Evolutionary conservation across 2,113 vertebrate genomes (phyloP), one percentile per base, ranked within the genome.

Genomic region (Chaetodon trifascialis): DNA sequence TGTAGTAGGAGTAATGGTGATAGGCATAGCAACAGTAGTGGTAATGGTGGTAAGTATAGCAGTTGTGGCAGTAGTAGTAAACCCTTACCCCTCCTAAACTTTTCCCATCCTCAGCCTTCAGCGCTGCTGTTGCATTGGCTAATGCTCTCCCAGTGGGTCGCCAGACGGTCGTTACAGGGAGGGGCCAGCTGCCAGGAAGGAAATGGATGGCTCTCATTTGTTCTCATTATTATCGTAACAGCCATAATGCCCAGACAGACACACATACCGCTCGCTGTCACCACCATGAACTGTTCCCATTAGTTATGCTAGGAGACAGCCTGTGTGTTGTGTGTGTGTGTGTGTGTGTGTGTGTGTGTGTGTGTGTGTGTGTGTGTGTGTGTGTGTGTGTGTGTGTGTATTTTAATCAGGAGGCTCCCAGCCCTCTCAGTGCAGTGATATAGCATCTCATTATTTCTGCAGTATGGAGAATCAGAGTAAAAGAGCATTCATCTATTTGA

Each of bases 191-290:
- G 95, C 96, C 96, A 96, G 96, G 96, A 94, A 95, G 95, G 96
- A 97, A 98, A 99, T 97, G 96, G 97, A 99, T 99, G 97, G 96
- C 96, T 97, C 96, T 99, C 97, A 98, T 98, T 98, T 98, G 97
- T 97, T 97, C 96, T 97, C 97, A 98, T 98, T 98, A 98, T 97
- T 97, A 97, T 97, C 96, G 96, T 86, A 86, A 86, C 74, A 88
- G 73, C 80, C 81, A 80, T 96, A 97, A 97, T 97, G 96, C 96
- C 96, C 95, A 96, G 96, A 97, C 96, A 97, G 97, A 98, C 97
- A 97, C 97, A 96, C 91, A 95, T 96, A 94, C 96, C 93, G 96
- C 96, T 97, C 91, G 95, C 96, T 97, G 97, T 98, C 97, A 97
- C 90, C 94, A 94, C 95, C 81, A 85, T 95, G 96, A 97, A 97